Base-by-base conservation (phyloP, 2,888 invertebrate species). In the Cryptus viduatorius region DNA sequence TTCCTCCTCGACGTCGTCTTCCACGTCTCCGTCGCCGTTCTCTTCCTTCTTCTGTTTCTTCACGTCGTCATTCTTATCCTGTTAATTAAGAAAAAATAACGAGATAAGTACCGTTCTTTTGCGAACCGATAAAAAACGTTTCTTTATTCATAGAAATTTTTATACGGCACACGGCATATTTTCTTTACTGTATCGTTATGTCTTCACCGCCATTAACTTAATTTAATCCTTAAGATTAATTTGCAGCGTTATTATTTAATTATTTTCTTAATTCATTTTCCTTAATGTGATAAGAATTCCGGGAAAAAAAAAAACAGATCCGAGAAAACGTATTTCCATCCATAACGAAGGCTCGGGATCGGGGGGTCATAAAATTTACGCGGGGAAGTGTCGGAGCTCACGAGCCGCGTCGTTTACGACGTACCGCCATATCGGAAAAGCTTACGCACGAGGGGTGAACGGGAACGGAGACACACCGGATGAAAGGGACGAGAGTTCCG, bases 1-100 rank as follows among this genome's bases (percentile, higher is more conserved):
- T 73, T 95, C 96, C 37, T 96, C 96, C 56, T 95, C 96, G 16
- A 80, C 84, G 16, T 85, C 84, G 29, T 95, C 95, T 72, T 95
- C 95, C 0, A 94, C 95, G 69, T 95, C 95, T 37, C 96, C 96
- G 79, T 96, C 96, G 46, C 96, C 97, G 91, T 97, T 97, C 92
- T 97, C 97, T 92, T 97, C 97, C 94, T 96, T 97, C 95, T 96
- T 96, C 94, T 96, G 96, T 94, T 97, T 97, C 95, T 97, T 97
- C 88, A 96, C 95, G 84, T 97, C 97, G 81, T 96, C 96, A 88
- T 94, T 95, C 94, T 97, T 97, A 88, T 97, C 97, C 96, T 97
- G 82, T 24, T 87, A 85, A 77, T 61, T 8, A 93, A 71, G 90
- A 89, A 87, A 56, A 81, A 83, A 73, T 72, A 24, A 24, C 24